Percentiles rank a stretch among this genome's conserved stretches.
phyloP scores from a whole-genome alignment of 2,113 vertebrate genomes.

The Phalacrocorax aristotelis region DNA sequence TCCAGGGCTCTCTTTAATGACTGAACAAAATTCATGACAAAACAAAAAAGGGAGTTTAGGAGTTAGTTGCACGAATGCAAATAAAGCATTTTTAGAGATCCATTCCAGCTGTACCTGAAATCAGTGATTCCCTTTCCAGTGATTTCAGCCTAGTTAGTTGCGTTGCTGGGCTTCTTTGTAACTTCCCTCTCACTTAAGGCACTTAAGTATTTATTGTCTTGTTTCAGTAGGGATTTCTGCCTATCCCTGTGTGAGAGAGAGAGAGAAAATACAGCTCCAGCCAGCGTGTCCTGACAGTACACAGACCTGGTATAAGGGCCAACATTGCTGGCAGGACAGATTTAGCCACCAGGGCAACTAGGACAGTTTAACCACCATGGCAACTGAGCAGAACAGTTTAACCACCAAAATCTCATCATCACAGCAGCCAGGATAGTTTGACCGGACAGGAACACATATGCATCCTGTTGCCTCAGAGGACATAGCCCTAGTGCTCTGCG shows the following conservation, averaged over 20 bases:
- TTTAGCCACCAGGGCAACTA: too few species aligned
- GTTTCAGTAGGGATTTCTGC: neutral
- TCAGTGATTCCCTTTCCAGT: neutral
- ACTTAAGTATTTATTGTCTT: neutral
- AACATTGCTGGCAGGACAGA: too few species aligned
- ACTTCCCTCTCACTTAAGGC: neutral
- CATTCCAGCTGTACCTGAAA: neutral
- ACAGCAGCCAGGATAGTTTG: too few species aligned
- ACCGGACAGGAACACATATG: too few species aligned
- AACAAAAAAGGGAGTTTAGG: neutral
- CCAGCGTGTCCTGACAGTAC: neutral
- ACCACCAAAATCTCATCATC: too few species aligned
- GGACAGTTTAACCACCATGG: too few species aligned
- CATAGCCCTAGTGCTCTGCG: too few species aligned
- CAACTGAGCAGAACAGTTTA: too few species aligned
- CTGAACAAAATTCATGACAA: neutral
- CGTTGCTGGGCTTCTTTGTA: neutral
- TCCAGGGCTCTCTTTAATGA: neutral
- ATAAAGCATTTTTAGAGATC: neutral
- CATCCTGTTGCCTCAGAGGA: too few species aligned
- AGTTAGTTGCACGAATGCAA: accelerated
- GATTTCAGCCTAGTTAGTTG: neutral
- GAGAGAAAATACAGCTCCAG: neutral
- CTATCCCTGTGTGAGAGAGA: neutral
- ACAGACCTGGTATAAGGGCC: neutral